Evolutionary conservation across 2,113 vertebrate species (phyloP).

Genomic region (Erythrolamprus reginae): DNA sequence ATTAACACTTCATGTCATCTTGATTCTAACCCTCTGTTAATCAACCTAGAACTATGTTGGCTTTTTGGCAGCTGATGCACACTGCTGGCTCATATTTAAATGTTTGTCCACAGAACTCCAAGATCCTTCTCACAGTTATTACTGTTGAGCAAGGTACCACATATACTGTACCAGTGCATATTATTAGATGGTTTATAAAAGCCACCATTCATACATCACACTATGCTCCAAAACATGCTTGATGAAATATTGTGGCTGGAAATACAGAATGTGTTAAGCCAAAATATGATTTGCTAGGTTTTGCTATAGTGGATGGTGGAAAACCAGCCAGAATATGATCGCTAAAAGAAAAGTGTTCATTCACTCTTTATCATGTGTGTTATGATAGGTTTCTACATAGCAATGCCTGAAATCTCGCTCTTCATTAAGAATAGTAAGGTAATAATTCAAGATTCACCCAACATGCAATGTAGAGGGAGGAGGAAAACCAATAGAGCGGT

Average conservation of each 20-base stretch:
- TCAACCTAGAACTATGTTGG: too few species aligned
- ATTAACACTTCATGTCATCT: too few species aligned
- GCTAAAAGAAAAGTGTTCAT: neutral
- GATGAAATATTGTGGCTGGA: neutral
- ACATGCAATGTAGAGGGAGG: neutral
- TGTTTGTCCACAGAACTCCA: too few species aligned
- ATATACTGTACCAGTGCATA: too few species aligned
- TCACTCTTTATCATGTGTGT: neutral
- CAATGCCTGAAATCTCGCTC: neutral
- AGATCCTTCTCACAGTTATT: too few species aligned
- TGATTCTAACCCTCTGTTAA: too few species aligned
- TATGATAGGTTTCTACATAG: neutral
- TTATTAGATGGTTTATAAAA: neutral
- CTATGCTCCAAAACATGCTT: neutral
- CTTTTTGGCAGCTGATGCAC: too few species aligned
- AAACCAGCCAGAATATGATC: neutral
- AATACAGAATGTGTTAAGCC: neutral
- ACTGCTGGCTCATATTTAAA: too few species aligned
- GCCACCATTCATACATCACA: neutral
- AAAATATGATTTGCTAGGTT: neutral
- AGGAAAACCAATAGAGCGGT: neutral
- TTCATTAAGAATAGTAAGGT: neutral
- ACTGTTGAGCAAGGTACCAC: too few species aligned
- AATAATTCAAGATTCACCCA: neutral
- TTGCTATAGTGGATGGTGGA: neutral